These are phyloP conservation scores for Lamproptera curius DNA, from an alignment of 2,888 invertebrate genomes.

Conservation along the genomic window DNA sequence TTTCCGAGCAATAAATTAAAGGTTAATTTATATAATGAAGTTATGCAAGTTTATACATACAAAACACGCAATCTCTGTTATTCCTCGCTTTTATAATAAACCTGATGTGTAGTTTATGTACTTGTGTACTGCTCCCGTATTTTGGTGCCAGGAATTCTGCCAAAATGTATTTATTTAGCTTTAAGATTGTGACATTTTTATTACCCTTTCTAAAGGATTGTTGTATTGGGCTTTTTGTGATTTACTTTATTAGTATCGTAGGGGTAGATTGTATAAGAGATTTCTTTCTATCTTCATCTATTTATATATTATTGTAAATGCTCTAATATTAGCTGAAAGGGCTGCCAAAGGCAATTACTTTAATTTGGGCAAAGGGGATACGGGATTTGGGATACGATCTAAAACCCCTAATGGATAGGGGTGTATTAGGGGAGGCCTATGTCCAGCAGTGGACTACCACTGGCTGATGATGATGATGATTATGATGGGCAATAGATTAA, in stretches of 20 bases:
- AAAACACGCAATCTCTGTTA: no score
- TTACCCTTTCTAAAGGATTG: conserved; percentile 7
- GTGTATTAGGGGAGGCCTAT: no score
- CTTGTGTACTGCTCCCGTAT: background rate
- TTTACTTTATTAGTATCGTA: background rate
- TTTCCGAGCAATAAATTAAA: no score
- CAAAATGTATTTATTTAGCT: conserved; percentile 14
- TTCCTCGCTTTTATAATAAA: no score
- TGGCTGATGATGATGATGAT: no score
- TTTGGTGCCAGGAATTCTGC: conserved; percentile 3
- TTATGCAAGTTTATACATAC: no score
- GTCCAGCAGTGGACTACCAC: no score
- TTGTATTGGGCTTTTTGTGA: background rate
- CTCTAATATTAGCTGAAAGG: background rate
- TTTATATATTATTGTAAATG: background rate
- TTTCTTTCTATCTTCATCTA: background rate
- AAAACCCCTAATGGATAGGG: no score
- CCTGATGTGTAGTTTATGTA: no score
- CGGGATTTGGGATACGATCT: background rate
- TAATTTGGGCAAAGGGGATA: background rate
- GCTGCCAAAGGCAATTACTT: background rate
- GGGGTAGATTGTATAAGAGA: background rate
- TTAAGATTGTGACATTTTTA: conserved; percentile 2
- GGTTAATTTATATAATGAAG: no score
- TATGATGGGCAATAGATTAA: no score